Percentiles rank a stretch among this genome's conserved stretches.
These are phyloP conservation scores for Drosophila trapezifrons DNA, from an alignment of 1,140 invertebrate species.

Conservation along the genomic window DNA sequence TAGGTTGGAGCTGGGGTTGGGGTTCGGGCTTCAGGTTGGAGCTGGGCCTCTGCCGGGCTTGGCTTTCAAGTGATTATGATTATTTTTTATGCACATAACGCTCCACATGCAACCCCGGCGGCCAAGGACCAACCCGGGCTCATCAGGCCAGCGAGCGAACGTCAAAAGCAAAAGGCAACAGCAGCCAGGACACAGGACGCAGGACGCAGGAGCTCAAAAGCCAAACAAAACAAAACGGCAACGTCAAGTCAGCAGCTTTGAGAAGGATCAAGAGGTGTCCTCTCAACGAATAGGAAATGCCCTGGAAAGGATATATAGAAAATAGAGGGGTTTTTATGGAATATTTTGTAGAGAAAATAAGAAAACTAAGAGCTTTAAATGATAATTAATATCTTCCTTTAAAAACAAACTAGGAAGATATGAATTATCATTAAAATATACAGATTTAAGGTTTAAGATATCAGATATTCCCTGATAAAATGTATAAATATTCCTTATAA, in stretches of 20 bases:
- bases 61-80: constrained; percentile 81
- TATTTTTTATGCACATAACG: constrained; percentile 82
- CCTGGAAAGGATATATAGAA: constrained; percentile 3
- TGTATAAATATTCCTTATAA: no score
- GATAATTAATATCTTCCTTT: not conserved
- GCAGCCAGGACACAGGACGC: constrained; percentile 25
- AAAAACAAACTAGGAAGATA: no score
- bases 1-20: constrained; percentile 3
- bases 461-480: no score
- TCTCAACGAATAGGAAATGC: constrained; percentile 11
- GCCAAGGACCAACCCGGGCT: constrained; percentile 44
- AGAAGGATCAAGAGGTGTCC: constrained; percentile 1
- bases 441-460: no score
- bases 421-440: no score
- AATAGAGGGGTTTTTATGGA: no score
- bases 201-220: constrained; percentile 22
- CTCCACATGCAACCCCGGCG: constrained; percentile 56
- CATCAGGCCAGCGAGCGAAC: constrained; percentile 37
- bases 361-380: no score
- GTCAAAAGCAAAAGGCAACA: constrained; percentile 64
- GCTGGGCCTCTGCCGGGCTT: constrained; percentile 15
- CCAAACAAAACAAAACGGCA: constrained; percentile 29
- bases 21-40: constrained; percentile 3
- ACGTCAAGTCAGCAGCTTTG: constrained; percentile 45
- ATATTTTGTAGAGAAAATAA: no score